phyloP scores from a whole-genome alignment of 2,113 vertebrate species.

The Leucopsar rothschildi region DNA sequence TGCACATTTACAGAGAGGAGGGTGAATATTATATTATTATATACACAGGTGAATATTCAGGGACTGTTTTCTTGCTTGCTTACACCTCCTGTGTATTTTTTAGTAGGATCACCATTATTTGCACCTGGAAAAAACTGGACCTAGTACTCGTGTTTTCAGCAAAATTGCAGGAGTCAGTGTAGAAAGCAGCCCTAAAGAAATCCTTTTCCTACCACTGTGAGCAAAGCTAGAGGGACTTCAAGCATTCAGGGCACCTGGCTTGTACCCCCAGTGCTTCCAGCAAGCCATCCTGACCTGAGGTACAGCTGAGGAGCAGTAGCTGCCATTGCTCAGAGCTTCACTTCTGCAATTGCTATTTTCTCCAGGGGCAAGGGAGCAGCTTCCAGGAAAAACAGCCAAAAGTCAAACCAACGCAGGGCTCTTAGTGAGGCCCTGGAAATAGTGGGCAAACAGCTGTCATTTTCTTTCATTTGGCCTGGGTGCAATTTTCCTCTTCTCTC shows the following conservation, averaged over 20 bases:
- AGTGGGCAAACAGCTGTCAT: not conserved
- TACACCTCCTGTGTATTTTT: not conserved
- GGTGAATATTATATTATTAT: too few species aligned
- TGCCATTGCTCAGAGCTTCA: not conserved
- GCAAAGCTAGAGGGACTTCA: not conserved
- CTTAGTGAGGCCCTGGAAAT: not conserved
- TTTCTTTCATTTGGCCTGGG: not conserved
- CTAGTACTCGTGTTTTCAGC: not conserved
- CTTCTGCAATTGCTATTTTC: not conserved
- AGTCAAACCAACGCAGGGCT: conserved; percentile 1
- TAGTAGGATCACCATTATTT: not conserved
- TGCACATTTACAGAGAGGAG: not conserved
- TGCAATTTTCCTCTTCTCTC: not conserved
- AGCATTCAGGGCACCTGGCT: not conserved
- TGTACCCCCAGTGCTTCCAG: not conserved
- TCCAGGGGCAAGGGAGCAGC: conserved; percentile 6
- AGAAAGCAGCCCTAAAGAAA: not conserved
- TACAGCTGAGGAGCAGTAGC: not conserved
- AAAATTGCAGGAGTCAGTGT: not conserved
- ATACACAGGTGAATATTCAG: not conserved
- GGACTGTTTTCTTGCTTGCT: not conserved
- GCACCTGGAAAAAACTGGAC: not conserved
- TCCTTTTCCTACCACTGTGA: not conserved
- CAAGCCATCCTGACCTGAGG: not conserved
- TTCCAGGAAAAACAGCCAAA: conserved; percentile 35